Percentiles rank a stretch among this genome's conserved stretches.
phyloP scores from a whole-genome alignment of 2,113 vertebrate genomes.

The Hypomesus transpacificus region DNA sequence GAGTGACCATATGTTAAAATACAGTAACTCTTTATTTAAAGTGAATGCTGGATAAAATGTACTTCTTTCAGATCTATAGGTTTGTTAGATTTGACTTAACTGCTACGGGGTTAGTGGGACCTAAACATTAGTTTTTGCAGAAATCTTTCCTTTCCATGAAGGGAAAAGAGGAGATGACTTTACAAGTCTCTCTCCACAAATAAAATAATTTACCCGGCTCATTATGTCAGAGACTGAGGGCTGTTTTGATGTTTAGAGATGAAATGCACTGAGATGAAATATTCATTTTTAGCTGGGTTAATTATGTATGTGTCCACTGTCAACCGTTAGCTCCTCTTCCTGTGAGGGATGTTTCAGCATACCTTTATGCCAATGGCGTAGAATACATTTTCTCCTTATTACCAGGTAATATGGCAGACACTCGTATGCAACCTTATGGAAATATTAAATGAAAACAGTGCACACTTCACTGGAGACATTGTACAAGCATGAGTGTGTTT shows the following conservation, averaged over 20 bases:
- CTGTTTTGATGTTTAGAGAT: constrained; percentile 68
- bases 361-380: constrained; percentile 61
- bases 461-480: constrained; percentile 64
- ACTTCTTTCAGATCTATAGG: neutral
- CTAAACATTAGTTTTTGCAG: neutral
- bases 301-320: constrained; percentile 72
- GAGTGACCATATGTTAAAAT: no score
- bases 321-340: constrained; percentile 53
- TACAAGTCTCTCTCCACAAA: constrained; percentile 40
- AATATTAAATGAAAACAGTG: constrained; percentile 65
- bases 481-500: constrained; percentile 62
- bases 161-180: no score
- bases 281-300: constrained; percentile 61
- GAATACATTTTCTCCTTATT: constrained; percentile 65
- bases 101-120: neutral
- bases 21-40: neutral
- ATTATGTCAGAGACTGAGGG: constrained; percentile 62
- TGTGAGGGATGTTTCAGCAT: constrained; percentile 59
- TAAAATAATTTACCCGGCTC: constrained; percentile 54
- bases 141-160: neutral
- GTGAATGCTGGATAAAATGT: neutral
- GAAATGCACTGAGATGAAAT: constrained; percentile 65
- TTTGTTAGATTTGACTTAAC: neutral
- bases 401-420: constrained; percentile 35
- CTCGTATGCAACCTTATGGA: constrained; percentile 63